Base-by-base conservation (phyloP, 2,888 invertebrate genomes). In the Coelopa pilipes region DNA sequence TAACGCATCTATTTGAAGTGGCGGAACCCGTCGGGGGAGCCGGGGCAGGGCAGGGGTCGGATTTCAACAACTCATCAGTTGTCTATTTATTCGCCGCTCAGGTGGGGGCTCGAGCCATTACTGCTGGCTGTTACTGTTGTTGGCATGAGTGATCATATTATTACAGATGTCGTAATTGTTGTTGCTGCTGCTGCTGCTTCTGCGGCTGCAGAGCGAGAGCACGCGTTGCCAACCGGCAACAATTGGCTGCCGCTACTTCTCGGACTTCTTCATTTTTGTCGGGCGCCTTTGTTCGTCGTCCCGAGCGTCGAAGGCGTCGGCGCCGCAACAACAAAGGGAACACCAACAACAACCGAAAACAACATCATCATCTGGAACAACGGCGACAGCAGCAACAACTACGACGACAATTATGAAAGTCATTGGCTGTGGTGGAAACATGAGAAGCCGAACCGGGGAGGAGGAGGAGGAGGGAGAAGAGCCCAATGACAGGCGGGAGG, bases 51-150 rank as follows among this genome's bases (percentile, higher is more conserved):
- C 46, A 21, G 62, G 12, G 34, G n/a, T 34, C n/a, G 80, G 78
- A 82, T 82, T 82, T 82, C 81, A 83, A 83, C 82, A 82, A 82
- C 83, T 82, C 82, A 82, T 82, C 83, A 81, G 74, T 46, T 80
- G 73, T 80, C 83, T 78, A 83, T 82, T 83, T 82, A 83, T 82
- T 82, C 34, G 34, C 34, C 34, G 34, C 34, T 4, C 7, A 34
- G 34, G 34, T 4, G 34, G 34, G 7, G 34, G 34, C 34, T 34
- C 7, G 34, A 34, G 7, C 34, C 34, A 34, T 34, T 34, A 34
- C 7, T 34, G 34, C 34, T 34, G 34, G 34, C n/a, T n/a, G n/a
- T n/a, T n/a, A n/a, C n/a, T n/a, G n/a, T n/a, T n/a, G n/a, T n/a
- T n/a, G n/a, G n/a, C n/a, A n/a, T n/a, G n/a, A n/a, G n/a, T n/a